A percentile compares a stretch with the other conserved stretches of the same genome.
Conservation (phyloP, 2,113 vertebrate species). For the Oxygymnocypris stewartii region DNA sequence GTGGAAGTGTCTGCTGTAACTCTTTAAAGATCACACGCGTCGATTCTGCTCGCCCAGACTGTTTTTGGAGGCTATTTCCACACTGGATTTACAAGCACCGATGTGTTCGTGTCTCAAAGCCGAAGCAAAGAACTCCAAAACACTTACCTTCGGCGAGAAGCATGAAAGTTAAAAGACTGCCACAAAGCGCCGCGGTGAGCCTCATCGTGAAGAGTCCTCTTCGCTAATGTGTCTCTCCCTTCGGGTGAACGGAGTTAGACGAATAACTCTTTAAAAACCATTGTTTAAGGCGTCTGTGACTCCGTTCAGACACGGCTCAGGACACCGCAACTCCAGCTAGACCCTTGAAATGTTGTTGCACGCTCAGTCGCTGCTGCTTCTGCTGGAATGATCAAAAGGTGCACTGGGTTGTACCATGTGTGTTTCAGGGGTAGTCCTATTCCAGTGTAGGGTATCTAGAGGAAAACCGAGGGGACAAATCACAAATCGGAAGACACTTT, state of each 20-base stretch:
- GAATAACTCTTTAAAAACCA: slow-evolving; percentile 8
- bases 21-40: neutral
- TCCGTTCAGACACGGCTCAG: neutral
- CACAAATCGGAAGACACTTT: neutral
- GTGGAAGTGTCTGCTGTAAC: neutral
- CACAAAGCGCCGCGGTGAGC: slow-evolving; percentile 21
- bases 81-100: neutral
- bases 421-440: slow-evolving; percentile 5
- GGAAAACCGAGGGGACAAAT: neutral
- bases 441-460: neutral
- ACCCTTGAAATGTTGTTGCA: neutral
- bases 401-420: slow-evolving; percentile 42
- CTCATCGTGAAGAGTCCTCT: slow-evolving; percentile 30
- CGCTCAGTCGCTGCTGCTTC: slow-evolving; percentile 25
- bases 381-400: slow-evolving; percentile 43
- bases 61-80: neutral
- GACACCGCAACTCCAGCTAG: neutral
- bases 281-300: slow-evolving; percentile 2
- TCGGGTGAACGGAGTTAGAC: neutral
- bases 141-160: slow-evolving; percentile 28
- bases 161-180: slow-evolving; percentile 38
- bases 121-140: neutral
- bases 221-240: slow-evolving; percentile 6
- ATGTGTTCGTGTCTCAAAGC: neutral
- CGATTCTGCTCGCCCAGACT: neutral